phyloP scores from a whole-genome alignment of 2,888 invertebrate species.

The Epinotia ramella region DNA sequence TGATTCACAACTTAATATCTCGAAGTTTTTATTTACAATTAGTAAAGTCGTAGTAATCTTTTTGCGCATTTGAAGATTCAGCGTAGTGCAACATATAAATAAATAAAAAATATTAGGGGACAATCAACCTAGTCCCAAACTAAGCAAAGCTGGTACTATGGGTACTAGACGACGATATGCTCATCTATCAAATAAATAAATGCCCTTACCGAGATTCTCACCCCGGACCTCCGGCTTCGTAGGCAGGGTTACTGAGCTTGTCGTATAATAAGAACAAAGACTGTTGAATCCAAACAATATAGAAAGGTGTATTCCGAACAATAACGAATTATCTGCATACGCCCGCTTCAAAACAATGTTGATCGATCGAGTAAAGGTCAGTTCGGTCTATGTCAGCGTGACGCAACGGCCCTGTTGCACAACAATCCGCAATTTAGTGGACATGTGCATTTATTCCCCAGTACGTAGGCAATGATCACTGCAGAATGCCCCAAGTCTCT shows the following conservation, averaged over 20 bases:
- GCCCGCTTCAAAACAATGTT: conserved; percentile 45
- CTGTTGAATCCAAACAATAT: conserved; percentile 17
- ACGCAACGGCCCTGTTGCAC: conserved; percentile 79
- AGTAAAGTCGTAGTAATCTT: too few relatives aligned
- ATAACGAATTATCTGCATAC: conserved; percentile 34
- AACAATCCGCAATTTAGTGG: conserved; percentile 64
- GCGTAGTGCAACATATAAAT: background rate
- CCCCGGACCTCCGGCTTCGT: too few relatives aligned
- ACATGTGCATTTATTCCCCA: conserved; percentile 19
- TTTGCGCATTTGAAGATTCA: background rate
- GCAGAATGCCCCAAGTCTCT: conserved; percentile 1
- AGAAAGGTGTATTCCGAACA: conserved; percentile 31
- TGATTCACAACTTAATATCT: too few relatives aligned
- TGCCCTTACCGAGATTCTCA: too few relatives aligned
- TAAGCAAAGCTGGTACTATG: too few relatives aligned
- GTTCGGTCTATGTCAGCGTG: conserved; percentile 67
- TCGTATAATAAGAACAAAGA: background rate
- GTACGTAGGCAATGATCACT: conserved; percentile 1
- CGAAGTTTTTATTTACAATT: too few relatives aligned
- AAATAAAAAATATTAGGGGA: too few relatives aligned
- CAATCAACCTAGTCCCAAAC: too few relatives aligned
- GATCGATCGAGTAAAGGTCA: conserved; percentile 82
- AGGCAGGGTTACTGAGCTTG: too few relatives aligned
- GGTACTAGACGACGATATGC: too few relatives aligned
- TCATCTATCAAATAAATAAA: too few relatives aligned